These are phyloP conservation scores for Sciaenops ocellatus DNA, from an alignment of 2,797 vertebrate genomes.

Conservation along the genomic window DNA sequence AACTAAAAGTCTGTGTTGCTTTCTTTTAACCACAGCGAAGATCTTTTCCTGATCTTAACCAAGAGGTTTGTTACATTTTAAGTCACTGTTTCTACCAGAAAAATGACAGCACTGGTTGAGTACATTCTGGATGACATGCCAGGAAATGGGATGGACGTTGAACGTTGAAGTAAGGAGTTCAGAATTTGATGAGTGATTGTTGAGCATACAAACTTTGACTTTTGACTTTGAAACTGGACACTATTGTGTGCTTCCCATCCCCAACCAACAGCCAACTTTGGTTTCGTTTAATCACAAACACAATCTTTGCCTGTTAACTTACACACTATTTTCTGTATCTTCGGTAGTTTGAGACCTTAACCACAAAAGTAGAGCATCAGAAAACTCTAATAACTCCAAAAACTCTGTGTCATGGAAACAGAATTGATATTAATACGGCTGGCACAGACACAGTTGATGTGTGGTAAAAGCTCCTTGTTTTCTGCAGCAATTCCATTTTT, in stretches of 20 bases:
- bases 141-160: neutral
- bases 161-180: neutral
- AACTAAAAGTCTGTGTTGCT: neutral
- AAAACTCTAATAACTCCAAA: neutral
- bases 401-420: neutral
- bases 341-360: neutral
- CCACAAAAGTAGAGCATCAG: neutral
- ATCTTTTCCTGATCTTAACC: neutral
- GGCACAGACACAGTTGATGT: neutral
- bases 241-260: neutral
- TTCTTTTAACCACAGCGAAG: neutral
- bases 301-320: neutral
- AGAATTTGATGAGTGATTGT: neutral
- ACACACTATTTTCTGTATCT: neutral
- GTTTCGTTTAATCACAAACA: neutral
- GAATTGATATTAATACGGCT: neutral
- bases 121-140: neutral
- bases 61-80: neutral
- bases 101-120: too few species aligned
- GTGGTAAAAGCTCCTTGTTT: constrained; percentile 13
- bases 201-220: neutral
- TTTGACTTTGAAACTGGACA: neutral
- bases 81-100: too few species aligned
- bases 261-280: neutral
- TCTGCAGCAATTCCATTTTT: constrained; percentile 21